Conservation (phyloP, 2,888 invertebrate species). For the Chouioia cunea region DNA sequence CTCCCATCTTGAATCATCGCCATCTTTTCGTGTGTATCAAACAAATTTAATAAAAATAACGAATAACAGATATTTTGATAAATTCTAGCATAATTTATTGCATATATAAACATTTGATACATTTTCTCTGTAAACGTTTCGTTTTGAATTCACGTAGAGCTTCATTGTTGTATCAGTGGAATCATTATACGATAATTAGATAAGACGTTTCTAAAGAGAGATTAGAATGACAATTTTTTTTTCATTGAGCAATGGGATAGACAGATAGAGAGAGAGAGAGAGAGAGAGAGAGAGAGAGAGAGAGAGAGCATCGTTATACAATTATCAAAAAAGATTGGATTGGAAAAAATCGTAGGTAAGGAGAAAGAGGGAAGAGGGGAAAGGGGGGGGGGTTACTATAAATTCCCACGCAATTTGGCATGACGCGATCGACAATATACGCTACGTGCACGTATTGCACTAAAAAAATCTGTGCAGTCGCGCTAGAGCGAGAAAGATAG, state of each 20-base stretch:
- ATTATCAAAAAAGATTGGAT: conserved; percentile 21
- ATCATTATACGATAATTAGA: conserved; percentile 54
- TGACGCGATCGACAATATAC: conserved; percentile 50
- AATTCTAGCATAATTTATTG: conserved; percentile 65
- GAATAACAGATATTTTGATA: conserved; percentile 38
- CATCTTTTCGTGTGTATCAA: no score
- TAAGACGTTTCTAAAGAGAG: conserved; percentile 57
- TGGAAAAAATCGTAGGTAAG: conserved; percentile 11
- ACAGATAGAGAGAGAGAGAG: conserved; percentile 9
- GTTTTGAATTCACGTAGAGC: conserved; percentile 53
- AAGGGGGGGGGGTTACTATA: no score
- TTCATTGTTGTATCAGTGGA: conserved; percentile 59
- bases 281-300: conserved; percentile 11
- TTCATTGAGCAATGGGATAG: neutral
- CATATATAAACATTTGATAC: conserved; percentile 67
- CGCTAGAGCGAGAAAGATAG: conserved; percentile 52
- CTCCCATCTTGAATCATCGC: no score
- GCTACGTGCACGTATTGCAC: neutral
- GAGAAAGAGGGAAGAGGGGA: neutral
- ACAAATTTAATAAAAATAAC: no score
- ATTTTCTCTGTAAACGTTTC: conserved; percentile 50
- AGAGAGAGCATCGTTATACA: conserved; percentile 8
- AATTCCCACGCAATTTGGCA: conserved; percentile 57
- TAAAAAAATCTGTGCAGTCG: neutral
- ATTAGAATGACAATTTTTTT: conserved; percentile 55